Conservation (phyloP, 2,113 vertebrate species). For the Probosciger aterrimus region DNA sequence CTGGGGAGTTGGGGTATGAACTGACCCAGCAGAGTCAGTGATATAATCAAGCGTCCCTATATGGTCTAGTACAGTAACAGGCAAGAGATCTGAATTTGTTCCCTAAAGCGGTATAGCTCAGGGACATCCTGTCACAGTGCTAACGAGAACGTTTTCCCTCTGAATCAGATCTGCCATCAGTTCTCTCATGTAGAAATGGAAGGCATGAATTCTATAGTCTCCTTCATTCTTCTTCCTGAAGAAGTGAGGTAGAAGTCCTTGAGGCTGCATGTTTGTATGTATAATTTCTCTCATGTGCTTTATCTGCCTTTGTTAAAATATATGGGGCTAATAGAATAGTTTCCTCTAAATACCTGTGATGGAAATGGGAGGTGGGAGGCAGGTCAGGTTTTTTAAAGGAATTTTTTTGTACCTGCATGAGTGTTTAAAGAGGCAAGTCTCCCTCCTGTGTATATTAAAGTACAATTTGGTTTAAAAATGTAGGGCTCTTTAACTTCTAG, state of each 20-base stretch:
- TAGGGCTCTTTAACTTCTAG: neutral
- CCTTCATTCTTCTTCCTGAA: neutral
- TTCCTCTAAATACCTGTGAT: neutral
- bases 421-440: neutral
- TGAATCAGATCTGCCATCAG: neutral
- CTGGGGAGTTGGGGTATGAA: neutral
- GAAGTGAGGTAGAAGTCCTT: neutral
- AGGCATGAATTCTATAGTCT: neutral
- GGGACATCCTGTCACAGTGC: neutral
- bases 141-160: neutral
- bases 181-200: neutral
- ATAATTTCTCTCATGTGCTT: neutral
- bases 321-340: neutral
- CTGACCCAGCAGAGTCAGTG: neutral
- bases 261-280: neutral
- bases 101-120: neutral
- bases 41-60: neutral
- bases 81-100: neutral
- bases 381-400: neutral
- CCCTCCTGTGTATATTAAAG: neutral
- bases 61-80: neutral
- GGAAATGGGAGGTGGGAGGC: neutral
- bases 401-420: neutral
- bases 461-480: neutral
- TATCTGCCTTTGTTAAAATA: neutral